Base-by-base conservation (phyloP, 1,140 invertebrate genomes). In the Andricus grossulariae region DNA sequence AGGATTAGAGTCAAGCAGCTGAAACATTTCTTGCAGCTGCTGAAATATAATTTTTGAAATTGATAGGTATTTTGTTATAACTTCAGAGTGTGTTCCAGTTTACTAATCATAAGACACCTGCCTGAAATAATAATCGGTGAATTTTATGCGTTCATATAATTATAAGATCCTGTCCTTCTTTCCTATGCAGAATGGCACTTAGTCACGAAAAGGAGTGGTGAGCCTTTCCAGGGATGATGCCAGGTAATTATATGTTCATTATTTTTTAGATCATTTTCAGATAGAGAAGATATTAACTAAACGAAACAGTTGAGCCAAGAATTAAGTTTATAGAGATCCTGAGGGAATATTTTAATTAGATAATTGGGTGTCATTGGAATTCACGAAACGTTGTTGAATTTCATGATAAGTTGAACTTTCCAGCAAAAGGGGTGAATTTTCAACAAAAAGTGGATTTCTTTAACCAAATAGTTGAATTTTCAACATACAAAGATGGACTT, bases 21-120 rank as follows among this genome's bases (percentile, higher is more conserved):
- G 8, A 18, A 54, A 16, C 18, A 18, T 54, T 54, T 54, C 18
- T n/a, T 7, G 16, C 52, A 54, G n/a, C 52, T 54, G 52, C 8
- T n/a, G 52, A 10, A 54, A 54, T 54, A n/a, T 19, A 54, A 54
- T n/a, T n/a, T 54, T 54, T 54, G n/a, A 18, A 54, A 54, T 54
- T 54, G 8, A 52, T 54, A 3, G 10, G n/a, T 18, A 54, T 16
- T 18, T 18, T 54, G 18, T 54, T 54, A 18, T 16, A 18, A 45
- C 16, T 54, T 54, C 18, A 54, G 7, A 18, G 51, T 12, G 19
- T 18, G 18, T 5, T n/a, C 52, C 18, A 10, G n/a, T 45, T 45
- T 45, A 11, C 4, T 45, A 45, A 45, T 45, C 39, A 45, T 45
- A 8, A n/a, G 18, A 54, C 52, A 54, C 52, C 52, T 54, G 52